Percentiles rank a stretch among this genome's conserved stretches.
Evolutionary conservation across 2,113 vertebrate genomes (phyloP).

Genomic region (Melanerpes formicivorus): DNA sequence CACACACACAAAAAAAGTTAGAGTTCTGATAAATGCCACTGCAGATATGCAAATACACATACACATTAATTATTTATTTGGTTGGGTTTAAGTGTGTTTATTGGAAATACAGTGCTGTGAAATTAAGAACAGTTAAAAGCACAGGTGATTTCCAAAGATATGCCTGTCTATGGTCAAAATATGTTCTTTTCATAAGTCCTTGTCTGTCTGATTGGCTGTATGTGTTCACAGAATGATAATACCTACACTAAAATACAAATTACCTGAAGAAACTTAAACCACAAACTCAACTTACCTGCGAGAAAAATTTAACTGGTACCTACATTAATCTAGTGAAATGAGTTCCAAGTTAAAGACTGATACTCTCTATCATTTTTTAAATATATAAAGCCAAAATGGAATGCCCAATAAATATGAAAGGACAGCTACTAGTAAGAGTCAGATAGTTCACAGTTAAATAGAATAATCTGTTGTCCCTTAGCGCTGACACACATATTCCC

Average conservation of each 20-base stretch:
- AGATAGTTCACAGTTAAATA: constrained; percentile 50
- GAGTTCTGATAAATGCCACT: not conserved
- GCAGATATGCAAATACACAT: not conserved
- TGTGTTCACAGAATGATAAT: not conserved
- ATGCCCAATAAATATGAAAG: constrained; percentile 44
- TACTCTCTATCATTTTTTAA: constrained; percentile 36
- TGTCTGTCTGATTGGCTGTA: not conserved
- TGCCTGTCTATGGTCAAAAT: not conserved
- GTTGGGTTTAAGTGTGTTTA: not conserved
- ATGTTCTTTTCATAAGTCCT: not conserved
- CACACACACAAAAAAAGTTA: not conserved
- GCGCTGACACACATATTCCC: not conserved
- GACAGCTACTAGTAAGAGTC: constrained; percentile 37
- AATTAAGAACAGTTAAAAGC: not conserved
- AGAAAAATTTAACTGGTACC: not conserved
- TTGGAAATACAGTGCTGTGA: not conserved
- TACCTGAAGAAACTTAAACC: not conserved
- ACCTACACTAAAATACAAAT: not conserved
- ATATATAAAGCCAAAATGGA: constrained; percentile 49
- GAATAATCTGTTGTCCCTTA: constrained; percentile 46
- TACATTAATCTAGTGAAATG: not conserved
- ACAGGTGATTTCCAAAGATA: not conserved
- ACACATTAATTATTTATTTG: not conserved
- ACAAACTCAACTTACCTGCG: not conserved
- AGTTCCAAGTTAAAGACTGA: not conserved